These are phyloP conservation scores for Centruroides sculpturatus DNA, from an alignment of 1,140 invertebrate genomes.

Conservation along the genomic window DNA sequence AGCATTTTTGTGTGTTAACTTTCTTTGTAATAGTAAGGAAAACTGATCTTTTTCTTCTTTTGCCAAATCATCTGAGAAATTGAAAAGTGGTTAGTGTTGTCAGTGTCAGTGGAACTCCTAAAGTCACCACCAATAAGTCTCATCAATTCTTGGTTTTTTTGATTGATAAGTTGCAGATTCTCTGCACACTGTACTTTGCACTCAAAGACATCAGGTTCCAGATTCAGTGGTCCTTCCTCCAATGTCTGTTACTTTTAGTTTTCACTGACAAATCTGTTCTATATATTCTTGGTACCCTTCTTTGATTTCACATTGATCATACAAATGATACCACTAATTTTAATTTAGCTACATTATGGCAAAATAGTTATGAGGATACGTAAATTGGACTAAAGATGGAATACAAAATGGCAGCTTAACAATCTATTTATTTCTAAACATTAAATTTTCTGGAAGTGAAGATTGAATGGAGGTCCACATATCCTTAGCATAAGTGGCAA, in stretches of 20 bases:
- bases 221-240: not conserved
- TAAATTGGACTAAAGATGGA: no score
- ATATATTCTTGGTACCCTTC: slow-evolving; percentile 7
- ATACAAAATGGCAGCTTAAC: rapidly evolving
- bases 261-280: not conserved
- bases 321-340: no score
- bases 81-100: not conserved
- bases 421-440: no score
- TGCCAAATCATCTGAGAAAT: no score
- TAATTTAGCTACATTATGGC: no score
- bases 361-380: no score
- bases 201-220: not conserved
- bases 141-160: not conserved
- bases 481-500: no score
- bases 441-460: no score
- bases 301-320: not conserved
- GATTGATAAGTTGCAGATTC: not conserved
- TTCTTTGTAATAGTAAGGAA: no score
- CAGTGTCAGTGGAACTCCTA: not conserved
- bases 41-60: no score
- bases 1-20: no score
- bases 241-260: not conserved
- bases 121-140: not conserved
- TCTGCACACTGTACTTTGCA: not conserved
- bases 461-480: no score